phyloP scores from a whole-genome alignment of 2,888 invertebrate species.

The Yponomeuta malinellus region DNA sequence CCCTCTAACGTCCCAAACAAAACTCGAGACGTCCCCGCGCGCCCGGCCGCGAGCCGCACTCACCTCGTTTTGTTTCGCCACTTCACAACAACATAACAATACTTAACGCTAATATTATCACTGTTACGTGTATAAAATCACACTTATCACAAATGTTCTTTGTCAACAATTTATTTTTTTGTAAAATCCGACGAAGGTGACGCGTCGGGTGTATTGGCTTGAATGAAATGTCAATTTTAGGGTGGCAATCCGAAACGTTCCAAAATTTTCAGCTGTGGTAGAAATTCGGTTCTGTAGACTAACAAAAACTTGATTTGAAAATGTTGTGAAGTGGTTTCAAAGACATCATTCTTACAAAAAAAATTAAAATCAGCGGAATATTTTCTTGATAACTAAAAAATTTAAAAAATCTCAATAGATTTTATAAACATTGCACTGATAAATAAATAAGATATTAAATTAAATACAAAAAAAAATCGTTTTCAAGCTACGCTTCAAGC shows the following conservation, averaged over 20 bases:
- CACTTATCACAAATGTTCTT: slow-evolving; percentile 73
- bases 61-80: slow-evolving; percentile 67
- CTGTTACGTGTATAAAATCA: slow-evolving; percentile 71
- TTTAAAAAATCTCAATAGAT: no score
- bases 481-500: no score
- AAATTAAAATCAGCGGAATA: no score
- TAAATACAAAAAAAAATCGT: no score
- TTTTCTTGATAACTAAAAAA: no score
- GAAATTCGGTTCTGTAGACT: not conserved
- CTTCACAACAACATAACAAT: slow-evolving; percentile 67
- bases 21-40: slow-evolving; percentile 34
- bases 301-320: no score
- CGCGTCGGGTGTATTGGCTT: slow-evolving; percentile 50
- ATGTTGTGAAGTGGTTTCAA: no score
- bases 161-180: slow-evolving; percentile 57
- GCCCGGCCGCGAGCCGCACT: slow-evolving; percentile 48
- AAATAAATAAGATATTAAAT: no score
- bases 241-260: not conserved
- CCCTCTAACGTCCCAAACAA: slow-evolving; percentile 69
- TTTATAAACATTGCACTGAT: no score
- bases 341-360: no score
- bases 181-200: slow-evolving; percentile 61
- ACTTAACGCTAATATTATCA: slow-evolving; percentile 70
- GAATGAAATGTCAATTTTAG: slow-evolving; percentile 15
- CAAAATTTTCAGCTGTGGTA: not conserved